These are phyloP conservation scores for Papilio dardanus DNA, from an alignment of 1,140 invertebrate species.

Conservation along the genomic window DNA sequence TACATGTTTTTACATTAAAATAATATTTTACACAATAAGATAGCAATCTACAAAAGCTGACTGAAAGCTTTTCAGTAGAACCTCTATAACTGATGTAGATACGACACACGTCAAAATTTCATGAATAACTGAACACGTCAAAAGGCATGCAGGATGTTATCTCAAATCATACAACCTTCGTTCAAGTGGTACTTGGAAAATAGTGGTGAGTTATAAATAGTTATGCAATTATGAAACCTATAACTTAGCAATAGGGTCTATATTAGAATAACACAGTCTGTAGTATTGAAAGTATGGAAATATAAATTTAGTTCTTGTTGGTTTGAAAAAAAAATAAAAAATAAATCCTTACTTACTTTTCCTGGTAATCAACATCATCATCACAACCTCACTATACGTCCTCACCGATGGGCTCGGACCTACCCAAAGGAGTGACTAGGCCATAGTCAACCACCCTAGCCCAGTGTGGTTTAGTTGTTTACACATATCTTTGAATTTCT, in stretches of 20 bases:
- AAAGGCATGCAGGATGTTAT: slow-evolving; percentile 59
- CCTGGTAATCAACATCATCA: no score
- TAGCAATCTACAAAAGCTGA: slow-evolving; percentile 31
- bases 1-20: background rate
- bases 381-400: no score
- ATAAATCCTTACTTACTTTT: no score
- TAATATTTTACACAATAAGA: background rate
- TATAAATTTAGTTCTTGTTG: background rate
- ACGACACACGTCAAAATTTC: slow-evolving; percentile 54
- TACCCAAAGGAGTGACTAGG: no score
- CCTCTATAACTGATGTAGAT: slow-evolving; percentile 47
- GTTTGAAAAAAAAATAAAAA: no score
- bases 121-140: slow-evolving; percentile 69
- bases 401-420: no score
- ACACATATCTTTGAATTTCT: no score
- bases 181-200: slow-evolving; percentile 45
- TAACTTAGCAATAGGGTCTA: background rate
- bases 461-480: no score
- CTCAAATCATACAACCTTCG: slow-evolving; percentile 52
- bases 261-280: background rate
- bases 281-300: background rate
- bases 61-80: slow-evolving; percentile 39
- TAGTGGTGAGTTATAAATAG: slow-evolving; percentile 44
- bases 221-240: background rate
- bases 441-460: no score